phyloP scores from a whole-genome alignment of 2,888 invertebrate genomes.

The Lithophane ornitopus region DNA sequence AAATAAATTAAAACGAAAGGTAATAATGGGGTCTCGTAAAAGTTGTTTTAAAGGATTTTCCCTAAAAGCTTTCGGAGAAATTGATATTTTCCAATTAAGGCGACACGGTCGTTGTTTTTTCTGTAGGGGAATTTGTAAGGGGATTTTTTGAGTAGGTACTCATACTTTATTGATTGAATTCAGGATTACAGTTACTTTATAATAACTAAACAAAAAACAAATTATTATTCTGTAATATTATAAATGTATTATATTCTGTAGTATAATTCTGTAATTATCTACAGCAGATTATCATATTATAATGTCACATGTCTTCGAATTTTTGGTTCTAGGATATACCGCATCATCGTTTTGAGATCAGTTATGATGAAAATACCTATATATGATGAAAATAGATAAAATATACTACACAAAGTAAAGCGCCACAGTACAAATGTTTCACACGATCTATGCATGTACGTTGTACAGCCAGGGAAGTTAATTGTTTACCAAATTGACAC shows the following conservation, averaged over 20 bases:
- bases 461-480: neutral
- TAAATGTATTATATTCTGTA: too few species aligned
- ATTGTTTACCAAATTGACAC: neutral
- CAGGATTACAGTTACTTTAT: neutral
- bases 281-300: too few species aligned
- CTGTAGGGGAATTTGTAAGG: neutral
- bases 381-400: too few species aligned
- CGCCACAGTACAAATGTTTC: neutral
- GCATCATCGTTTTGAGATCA: too few species aligned
- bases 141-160: slow-evolving; percentile 9
- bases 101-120: slow-evolving; percentile 36
- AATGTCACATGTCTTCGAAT: too few species aligned
- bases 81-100: slow-evolving; percentile 50
- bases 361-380: too few species aligned
- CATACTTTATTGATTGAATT: slow-evolving; percentile 3
- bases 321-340: too few species aligned
- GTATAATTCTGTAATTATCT: too few species aligned
- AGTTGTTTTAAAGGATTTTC: slow-evolving; percentile 44
- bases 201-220: neutral
- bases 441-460: neutral
- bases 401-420: too few species aligned
- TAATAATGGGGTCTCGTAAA: slow-evolving; percentile 33
- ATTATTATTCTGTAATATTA: too few species aligned
- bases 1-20: slow-evolving; percentile 52
- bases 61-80: slow-evolving; percentile 49